Percentiles rank a stretch among this genome's conserved stretches.
Evolutionary conservation across 2,113 vertebrate species (phyloP).

Genomic region (Percina caprodes): DNA sequence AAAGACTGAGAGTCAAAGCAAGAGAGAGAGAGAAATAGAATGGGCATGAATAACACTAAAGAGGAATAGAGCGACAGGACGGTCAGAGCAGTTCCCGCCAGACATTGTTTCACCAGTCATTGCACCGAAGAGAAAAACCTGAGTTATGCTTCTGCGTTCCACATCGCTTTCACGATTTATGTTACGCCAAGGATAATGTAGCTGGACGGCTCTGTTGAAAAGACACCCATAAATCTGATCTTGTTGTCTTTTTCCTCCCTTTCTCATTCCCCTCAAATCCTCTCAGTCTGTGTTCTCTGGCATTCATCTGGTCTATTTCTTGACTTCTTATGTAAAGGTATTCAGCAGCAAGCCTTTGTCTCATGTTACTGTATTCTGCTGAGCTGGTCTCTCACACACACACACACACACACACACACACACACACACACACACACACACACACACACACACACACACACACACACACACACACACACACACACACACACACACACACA

Average conservation of each 20-base stretch:
- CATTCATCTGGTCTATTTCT: constrained; percentile 61
- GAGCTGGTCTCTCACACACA: constrained; percentile 41
- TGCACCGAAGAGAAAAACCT: constrained; percentile 67
- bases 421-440: constrained; percentile 24
- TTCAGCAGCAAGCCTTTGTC: constrained; percentile 60
- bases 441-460: background rate
- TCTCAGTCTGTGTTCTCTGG: constrained; percentile 45
- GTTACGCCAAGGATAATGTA: constrained; percentile 75
- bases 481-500: too few species aligned
- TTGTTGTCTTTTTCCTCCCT: constrained; percentile 72
- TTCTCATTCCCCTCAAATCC: constrained; percentile 51
- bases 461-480: too few species aligned
- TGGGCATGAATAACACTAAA: constrained; percentile 60
- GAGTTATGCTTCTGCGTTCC: constrained; percentile 76
- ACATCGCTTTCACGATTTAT: constrained; percentile 80
- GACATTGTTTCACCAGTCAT: constrained; percentile 68
- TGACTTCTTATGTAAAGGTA: constrained; percentile 62
- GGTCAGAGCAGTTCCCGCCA: constrained; percentile 57
- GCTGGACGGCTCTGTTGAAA: constrained; percentile 76
- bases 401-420: constrained; percentile 26
- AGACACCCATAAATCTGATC: constrained; percentile 83
- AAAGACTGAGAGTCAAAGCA: constrained; percentile 56
- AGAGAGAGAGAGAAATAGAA: constrained; percentile 29
- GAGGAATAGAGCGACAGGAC: constrained; percentile 51
- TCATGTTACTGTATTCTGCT: constrained; percentile 63